phyloP scores from a whole-genome alignment of 2,797 vertebrate species.

The Gallinago nigripennis region DNA sequence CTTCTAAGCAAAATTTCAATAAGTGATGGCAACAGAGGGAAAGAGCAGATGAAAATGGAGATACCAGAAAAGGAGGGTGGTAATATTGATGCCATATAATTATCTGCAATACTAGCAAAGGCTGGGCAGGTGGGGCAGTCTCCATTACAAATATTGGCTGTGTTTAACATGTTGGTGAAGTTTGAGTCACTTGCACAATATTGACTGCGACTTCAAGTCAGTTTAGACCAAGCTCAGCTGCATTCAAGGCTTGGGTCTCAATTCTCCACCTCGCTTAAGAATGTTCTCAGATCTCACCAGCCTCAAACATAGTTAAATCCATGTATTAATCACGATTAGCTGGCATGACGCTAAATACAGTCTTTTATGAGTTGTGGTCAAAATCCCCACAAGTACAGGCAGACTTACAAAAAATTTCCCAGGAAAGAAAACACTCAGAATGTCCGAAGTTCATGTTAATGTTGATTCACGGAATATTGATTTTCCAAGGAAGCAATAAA shows the following conservation, averaged over 20 bases:
- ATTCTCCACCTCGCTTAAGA: conserved; percentile 45
- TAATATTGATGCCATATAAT: conserved; percentile 53
- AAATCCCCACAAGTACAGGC: not conserved
- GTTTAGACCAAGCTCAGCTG: conserved; percentile 10
- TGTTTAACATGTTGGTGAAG: conserved; percentile 40
- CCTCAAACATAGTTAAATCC: not conserved
- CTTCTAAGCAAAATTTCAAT: conserved; percentile 24
- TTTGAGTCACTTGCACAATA: not conserved
- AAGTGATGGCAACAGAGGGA: conserved; percentile 14
- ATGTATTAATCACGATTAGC: not conserved
- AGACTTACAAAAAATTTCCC: not conserved
- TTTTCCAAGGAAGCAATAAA: conserved; percentile 54
- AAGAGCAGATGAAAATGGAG: conserved; percentile 20
- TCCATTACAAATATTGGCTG: conserved; percentile 52
- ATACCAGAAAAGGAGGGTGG: conserved; percentile 23
- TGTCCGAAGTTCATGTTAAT: not conserved
- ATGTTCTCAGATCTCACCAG: conserved; percentile 21
- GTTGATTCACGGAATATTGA: conserved; percentile 11
- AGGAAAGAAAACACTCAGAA: not conserved
- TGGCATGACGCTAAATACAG: not conserved
- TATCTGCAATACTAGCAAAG: conserved; percentile 45
- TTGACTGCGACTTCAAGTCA: not conserved
- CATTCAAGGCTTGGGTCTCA: not conserved
- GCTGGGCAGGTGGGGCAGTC: conserved; percentile 45
- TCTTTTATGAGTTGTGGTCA: not conserved